phyloP scores from a whole-genome alignment of 2,797 vertebrate species.

The Limnodromus scolopaceus region DNA sequence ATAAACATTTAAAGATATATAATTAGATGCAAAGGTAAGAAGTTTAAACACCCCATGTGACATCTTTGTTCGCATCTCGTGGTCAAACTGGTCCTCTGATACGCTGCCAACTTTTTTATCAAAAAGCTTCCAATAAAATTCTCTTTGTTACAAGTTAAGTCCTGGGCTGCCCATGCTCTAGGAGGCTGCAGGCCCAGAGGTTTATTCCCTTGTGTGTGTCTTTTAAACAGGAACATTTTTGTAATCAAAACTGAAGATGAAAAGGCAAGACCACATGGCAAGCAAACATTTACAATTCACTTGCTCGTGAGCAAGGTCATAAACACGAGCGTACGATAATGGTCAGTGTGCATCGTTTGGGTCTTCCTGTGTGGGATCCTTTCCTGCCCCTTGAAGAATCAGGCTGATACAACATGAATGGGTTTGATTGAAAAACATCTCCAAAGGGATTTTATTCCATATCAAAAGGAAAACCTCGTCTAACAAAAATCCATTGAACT shows the following conservation, averaged over 20 bases:
- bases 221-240: conserved; percentile 50
- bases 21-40: neutral
- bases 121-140: neutral
- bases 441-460: neutral
- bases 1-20: neutral
- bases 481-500: neutral
- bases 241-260: conserved; percentile 33
- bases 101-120: conserved; percentile 9
- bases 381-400: neutral
- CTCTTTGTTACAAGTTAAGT: neutral
- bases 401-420: neutral
- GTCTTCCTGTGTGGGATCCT: neutral
- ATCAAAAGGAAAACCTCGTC: neutral
- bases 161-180: neutral
- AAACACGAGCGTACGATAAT: fast-evolving
- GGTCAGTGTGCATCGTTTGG: fast-evolving
- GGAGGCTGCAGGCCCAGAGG: neutral
- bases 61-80: neutral
- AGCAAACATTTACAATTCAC: neutral
- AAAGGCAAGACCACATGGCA: neutral
- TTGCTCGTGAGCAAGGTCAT: neutral
- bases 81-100: conserved; percentile 3
- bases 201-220: neutral
- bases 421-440: neutral
- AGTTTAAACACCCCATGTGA: neutral